Percentiles rank a stretch among this genome's conserved stretches.
phyloP scores from a whole-genome alignment of 2,888 invertebrate species.

The Melieria picta region DNA sequence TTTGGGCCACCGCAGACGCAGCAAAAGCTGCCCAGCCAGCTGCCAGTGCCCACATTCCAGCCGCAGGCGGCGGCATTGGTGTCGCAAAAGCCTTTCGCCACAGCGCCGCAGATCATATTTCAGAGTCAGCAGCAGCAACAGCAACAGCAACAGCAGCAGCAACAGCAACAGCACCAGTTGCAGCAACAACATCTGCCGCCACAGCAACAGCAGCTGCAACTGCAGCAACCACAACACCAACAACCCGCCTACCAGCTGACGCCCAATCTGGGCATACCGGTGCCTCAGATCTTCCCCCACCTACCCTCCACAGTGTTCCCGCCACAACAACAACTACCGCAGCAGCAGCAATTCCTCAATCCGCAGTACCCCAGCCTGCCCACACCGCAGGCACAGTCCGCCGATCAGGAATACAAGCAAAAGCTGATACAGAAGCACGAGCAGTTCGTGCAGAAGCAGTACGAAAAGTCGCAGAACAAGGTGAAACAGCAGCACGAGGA shows the following conservation, averaged over 20 bases:
- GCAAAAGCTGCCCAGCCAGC: slow-evolving; percentile 56
- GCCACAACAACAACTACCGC: slow-evolving; percentile 44
- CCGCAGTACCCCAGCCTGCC: slow-evolving; percentile 41
- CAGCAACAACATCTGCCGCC: slow-evolving; percentile 38
- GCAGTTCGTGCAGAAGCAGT: slow-evolving; percentile 81
- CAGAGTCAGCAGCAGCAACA: slow-evolving; percentile 45
- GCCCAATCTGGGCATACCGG: slow-evolving; percentile 56
- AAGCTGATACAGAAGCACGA: slow-evolving; percentile 80
- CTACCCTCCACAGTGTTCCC: slow-evolving; percentile 53
- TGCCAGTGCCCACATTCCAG: slow-evolving; percentile 57
- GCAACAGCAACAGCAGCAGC: slow-evolving; percentile 45
- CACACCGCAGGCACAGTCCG: slow-evolving; percentile 46
- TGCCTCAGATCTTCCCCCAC: slow-evolving; percentile 52
- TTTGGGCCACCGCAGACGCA: slow-evolving; percentile 53
- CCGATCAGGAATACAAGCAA: slow-evolving; percentile 77
- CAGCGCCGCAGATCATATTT: slow-evolving; percentile 48
- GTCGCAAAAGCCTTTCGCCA: slow-evolving; percentile 48
- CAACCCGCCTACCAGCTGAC: slow-evolving; percentile 48
- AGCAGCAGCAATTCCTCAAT: slow-evolving; percentile 47
- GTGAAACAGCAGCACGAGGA: slow-evolving; percentile 78
- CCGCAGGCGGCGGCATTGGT: slow-evolving; percentile 42
- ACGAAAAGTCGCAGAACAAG: slow-evolving; percentile 81
- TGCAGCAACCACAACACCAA: slow-evolving; percentile 40
- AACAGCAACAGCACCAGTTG: slow-evolving; percentile 34
- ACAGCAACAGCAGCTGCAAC: slow-evolving; percentile 41